Conservation (phyloP, 2,797 vertebrate genomes). For the Muscicapa striata region DNA sequence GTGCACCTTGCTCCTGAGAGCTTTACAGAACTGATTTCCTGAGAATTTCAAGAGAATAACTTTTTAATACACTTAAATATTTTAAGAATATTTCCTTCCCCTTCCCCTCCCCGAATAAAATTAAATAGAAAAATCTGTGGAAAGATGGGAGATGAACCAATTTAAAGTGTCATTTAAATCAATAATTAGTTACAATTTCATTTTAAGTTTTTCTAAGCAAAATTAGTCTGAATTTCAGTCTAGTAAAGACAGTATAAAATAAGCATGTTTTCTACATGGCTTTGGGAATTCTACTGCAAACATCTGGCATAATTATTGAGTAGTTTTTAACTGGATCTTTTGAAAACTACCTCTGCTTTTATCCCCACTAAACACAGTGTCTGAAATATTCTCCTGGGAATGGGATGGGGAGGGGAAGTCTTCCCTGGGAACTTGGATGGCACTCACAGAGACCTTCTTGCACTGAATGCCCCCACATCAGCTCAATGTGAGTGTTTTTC, state of each 20-base stretch:
- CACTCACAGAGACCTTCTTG: not conserved
- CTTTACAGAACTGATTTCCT: not conserved
- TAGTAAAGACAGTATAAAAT: not conserved
- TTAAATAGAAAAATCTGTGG: not conserved
- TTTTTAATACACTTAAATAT: not conserved
- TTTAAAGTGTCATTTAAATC: not conserved
- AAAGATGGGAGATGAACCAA: not conserved
- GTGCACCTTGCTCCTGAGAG: not conserved
- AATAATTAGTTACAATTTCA: not conserved
- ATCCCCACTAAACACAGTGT: not conserved
- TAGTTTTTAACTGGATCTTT: not conserved
- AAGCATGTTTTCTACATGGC: rapidly evolving
- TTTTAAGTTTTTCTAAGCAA: not conserved
- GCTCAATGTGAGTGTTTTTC: rapidly evolving
- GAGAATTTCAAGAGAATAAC: not conserved
- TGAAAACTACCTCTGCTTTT: not conserved
- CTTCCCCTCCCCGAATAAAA: not conserved
- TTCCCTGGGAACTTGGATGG: not conserved
- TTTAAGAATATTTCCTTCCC: not conserved
- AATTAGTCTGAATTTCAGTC: not conserved
- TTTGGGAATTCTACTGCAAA: not conserved
- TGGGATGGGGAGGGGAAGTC: not conserved
- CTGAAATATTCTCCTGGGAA: not conserved
- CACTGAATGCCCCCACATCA: not conserved
- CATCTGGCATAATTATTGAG: not conserved